Conservation (phyloP, 2,113 vertebrate species). For the Mesembrinibis cayennensis region DNA sequence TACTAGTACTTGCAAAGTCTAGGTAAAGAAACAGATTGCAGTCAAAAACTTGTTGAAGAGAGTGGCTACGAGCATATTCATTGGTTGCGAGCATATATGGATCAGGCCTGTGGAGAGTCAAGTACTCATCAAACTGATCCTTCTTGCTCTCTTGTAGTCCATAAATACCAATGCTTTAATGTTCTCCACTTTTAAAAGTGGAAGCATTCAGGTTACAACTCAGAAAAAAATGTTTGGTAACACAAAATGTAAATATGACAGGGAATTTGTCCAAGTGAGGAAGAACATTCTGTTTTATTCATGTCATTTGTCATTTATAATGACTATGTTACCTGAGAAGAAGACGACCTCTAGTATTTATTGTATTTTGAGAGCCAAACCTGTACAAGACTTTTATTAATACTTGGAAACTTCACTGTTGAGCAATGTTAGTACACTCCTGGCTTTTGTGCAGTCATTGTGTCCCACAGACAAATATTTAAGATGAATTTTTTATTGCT, state of each 20-base stretch:
- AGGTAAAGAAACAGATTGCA: not conserved
- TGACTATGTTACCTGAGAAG: not conserved
- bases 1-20: not conserved
- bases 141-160: not conserved
- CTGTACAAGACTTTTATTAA: not conserved
- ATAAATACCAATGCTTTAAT: not conserved
- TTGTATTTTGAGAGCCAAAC: conserved; percentile 12
- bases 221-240: not conserved
- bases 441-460: not conserved
- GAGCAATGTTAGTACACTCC: not conserved
- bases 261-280: not conserved
- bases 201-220: not conserved
- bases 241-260: not conserved
- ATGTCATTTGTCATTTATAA: not conserved
- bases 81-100: not conserved
- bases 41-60: not conserved
- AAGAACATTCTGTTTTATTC: conserved; percentile 33
- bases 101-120: not conserved
- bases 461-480: conserved; percentile 2
- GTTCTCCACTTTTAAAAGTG: not conserved
- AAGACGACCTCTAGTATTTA: not conserved
- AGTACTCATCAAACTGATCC: not conserved
- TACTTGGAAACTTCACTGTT: not conserved
- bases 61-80: not conserved
- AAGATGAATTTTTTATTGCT: not conserved